Percentiles rank a stretch among this genome's conserved stretches.
Conservation (phyloP, 2,113 vertebrate species). For the Cairina moschata region DNA sequence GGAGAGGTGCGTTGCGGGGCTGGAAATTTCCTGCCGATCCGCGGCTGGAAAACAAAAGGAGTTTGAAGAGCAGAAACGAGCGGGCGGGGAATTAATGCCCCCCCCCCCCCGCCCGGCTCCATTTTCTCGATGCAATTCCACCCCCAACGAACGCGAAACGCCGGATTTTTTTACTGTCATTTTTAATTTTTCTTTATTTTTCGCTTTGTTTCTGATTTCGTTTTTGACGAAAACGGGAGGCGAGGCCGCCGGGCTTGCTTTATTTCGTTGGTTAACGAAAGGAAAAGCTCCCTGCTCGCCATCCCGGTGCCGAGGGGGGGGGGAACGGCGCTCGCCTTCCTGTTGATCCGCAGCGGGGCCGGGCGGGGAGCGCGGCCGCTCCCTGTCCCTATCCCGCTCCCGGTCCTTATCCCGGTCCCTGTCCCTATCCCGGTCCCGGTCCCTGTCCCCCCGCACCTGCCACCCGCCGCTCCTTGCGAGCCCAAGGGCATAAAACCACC, state of each 20-base stretch:
- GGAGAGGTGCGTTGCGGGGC: not conserved
- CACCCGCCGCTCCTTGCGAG: not conserved
- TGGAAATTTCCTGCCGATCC: constrained; percentile 36
- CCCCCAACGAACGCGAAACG: not conserved
- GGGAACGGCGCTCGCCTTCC: not conserved
- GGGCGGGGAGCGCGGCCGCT: not conserved
- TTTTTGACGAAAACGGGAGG: not conserved
- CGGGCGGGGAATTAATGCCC: not conserved
- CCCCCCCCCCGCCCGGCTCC: not conserved
- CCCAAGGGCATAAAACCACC: constrained; percentile 22
- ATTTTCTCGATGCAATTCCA: constrained; percentile 1
- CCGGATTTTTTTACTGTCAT: not conserved
- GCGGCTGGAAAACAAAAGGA: constrained; percentile 53
- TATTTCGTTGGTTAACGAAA: not conserved
- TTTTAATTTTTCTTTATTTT: no score
- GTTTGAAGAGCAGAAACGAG: not conserved
- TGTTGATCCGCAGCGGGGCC: not conserved
- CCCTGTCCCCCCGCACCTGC: not conserved
- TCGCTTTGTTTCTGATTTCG: not conserved
- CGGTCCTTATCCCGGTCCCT: no score
- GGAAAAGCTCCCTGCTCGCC: not conserved
- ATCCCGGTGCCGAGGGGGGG: not conserved
- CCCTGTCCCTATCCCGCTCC: no score
- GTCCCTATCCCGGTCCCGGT: not conserved
- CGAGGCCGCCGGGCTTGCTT: not conserved